Base-by-base conservation (phyloP, 2,888 invertebrate genomes). In the Phalangium opilio region DNA sequence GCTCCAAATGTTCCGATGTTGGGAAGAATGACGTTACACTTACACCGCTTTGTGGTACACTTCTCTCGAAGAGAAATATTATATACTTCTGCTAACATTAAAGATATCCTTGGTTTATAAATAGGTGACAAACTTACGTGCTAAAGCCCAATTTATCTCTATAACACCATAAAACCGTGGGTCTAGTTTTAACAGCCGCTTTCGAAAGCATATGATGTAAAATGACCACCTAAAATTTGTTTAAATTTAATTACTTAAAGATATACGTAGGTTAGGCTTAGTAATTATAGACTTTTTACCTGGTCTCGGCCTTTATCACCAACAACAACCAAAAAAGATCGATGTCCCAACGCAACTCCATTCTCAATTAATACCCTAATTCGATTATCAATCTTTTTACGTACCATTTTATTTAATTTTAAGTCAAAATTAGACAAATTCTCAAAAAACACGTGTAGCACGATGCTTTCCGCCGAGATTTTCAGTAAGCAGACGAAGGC, bases 111-210 rank as follows among this genome's bases (percentile, higher is more conserved):
- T 7, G 27, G 27, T 27, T 27, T 27, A 8, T 7, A 4, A 32
- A 12, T 15, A 45, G 42, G 18, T 45, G 36, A 18, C 10, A 21
- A 27, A 50, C 51, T 45, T 53, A 79, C 82, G 82, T 83, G 69
- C 82, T 83, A 56, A 87, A 86, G 20, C 84, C 85, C 58, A 89
- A 77, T 63, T 90, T 86, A 78, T 95, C 75, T 61, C 98, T 99
- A 67, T 98, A 98, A 65, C 98, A 98, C 98, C 98, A 98, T 10
- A 98, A 69, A 1, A 99, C 90, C 39, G 82, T 81, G 0, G 96
- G 96, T 36, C 95, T 74, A 0, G 91, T 79, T 68, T 89, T 89
- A 0, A 95, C 82, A 43, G 81, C 79, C 1, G 95, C 84, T 70
- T 98, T 98, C 1, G 90, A 81, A 40, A 99, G 70, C 79, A 99